Conservation (phyloP, 2,797 vertebrate genomes). For the Pteropus rufus region DNA sequence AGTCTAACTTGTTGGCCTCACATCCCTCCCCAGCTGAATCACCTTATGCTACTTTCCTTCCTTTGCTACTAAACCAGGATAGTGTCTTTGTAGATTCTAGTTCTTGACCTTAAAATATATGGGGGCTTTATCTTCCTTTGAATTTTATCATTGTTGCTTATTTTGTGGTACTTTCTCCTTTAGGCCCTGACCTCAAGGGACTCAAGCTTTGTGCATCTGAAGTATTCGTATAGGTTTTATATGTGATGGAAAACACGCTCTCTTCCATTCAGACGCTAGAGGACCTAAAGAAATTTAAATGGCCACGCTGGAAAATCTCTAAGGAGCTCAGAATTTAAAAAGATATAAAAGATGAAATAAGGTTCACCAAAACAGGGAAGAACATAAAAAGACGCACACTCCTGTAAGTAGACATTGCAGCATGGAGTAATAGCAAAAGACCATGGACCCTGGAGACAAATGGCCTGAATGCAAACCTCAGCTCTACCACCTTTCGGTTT, state of each 20-base stretch:
- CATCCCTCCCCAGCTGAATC: background rate
- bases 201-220: background rate
- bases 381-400: background rate
- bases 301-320: background rate
- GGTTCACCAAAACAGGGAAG: background rate
- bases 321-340: constrained; percentile 27
- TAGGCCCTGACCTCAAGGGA: background rate
- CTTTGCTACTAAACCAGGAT: background rate
- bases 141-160: constrained; percentile 4
- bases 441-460: background rate
- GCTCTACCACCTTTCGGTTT: background rate
- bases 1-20: background rate
- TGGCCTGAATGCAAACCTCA: background rate
- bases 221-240: background rate
- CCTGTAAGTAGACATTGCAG: background rate
- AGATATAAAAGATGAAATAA: constrained; percentile 6
- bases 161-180: constrained; percentile 13
- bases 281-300: background rate
- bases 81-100: background rate
- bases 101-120: constrained; percentile 18
- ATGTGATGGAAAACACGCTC: background rate
- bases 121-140: constrained; percentile 19
- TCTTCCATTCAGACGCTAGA: constrained; percentile 8
- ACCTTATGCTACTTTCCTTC: background rate
- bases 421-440: background rate